Evolutionary conservation across 2,797 vertebrate species (phyloP).

Genomic region (Limnodromus scolopaceus): DNA sequence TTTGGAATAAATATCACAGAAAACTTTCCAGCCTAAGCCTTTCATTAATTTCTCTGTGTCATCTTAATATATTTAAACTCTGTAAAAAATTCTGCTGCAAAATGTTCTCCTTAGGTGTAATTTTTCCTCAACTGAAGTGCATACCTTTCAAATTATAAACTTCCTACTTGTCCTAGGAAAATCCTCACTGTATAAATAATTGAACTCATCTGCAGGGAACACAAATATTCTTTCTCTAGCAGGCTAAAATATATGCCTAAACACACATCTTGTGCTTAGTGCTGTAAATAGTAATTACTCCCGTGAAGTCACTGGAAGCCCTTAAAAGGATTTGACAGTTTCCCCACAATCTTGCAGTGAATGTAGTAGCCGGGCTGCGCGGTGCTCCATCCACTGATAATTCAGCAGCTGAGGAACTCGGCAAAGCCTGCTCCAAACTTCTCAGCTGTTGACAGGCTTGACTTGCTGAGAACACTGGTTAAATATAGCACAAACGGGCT

Average conservation of each 20-base stretch:
- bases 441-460: conserved; percentile 93
- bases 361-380: conserved; percentile 59
- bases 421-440: conserved; percentile 82
- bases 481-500: conserved; percentile 91
- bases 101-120: conserved; percentile 23
- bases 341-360: conserved; percentile 52
- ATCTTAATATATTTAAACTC: conserved; percentile 25
- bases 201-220: conserved; percentile 63
- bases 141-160: conserved; percentile 65
- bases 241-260: conserved; percentile 58
- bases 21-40: conserved; percentile 44
- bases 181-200: conserved; percentile 67
- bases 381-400: conserved; percentile 79
- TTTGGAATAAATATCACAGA: conserved; percentile 34
- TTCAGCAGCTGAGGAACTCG: conserved; percentile 90
- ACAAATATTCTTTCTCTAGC: conserved; percentile 58
- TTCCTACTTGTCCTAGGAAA: conserved; percentile 64
- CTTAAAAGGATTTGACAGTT: conserved; percentile 76
- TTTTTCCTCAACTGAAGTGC: conserved; percentile 46
- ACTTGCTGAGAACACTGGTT: conserved; percentile 88
- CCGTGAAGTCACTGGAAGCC: conserved; percentile 68
- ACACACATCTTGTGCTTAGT: conserved; percentile 50
- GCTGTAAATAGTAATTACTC: conserved; percentile 73
- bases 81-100: conserved; percentile 23
- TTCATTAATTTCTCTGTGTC: conserved; percentile 34